Conservation (phyloP, 2,797 vertebrate genomes). For the Todus mexicanus region DNA sequence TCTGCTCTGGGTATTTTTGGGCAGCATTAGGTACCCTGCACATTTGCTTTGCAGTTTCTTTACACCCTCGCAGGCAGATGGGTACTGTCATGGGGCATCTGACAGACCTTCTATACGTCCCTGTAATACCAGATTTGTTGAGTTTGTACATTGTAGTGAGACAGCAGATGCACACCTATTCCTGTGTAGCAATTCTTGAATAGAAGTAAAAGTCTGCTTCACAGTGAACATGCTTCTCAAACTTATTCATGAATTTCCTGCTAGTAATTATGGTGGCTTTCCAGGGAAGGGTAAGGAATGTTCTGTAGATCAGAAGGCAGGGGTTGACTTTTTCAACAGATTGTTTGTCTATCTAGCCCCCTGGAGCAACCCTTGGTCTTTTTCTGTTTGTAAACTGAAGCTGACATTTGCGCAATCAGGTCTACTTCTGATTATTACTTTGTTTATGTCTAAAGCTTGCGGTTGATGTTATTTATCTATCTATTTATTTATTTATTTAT, state of each 20-base stretch:
- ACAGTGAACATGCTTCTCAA: background rate
- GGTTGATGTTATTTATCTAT: background rate
- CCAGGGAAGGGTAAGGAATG: background rate
- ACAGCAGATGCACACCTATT: background rate
- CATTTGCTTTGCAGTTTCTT: background rate
- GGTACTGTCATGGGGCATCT: background rate
- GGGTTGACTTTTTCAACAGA: background rate
- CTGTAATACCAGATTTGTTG: background rate
- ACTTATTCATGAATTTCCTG: background rate
- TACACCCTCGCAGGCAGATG: background rate
- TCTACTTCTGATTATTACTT: background rate
- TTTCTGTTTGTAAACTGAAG: background rate
- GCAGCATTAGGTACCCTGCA: background rate
- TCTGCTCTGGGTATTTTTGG: background rate
- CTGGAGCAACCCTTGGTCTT: background rate
- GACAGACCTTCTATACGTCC: background rate
- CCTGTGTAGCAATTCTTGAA: background rate
- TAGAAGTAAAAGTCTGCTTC: background rate
- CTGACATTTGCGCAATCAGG: background rate
- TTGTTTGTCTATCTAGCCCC: background rate
- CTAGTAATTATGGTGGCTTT: background rate
- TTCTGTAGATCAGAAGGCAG: background rate
- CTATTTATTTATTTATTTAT: background rate
- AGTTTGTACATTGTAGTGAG: background rate
- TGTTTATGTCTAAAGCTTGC: background rate